Evolutionary conservation across 2,797 vertebrate genomes (phyloP).

Genomic region (Pogoniulus pusillus): DNA sequence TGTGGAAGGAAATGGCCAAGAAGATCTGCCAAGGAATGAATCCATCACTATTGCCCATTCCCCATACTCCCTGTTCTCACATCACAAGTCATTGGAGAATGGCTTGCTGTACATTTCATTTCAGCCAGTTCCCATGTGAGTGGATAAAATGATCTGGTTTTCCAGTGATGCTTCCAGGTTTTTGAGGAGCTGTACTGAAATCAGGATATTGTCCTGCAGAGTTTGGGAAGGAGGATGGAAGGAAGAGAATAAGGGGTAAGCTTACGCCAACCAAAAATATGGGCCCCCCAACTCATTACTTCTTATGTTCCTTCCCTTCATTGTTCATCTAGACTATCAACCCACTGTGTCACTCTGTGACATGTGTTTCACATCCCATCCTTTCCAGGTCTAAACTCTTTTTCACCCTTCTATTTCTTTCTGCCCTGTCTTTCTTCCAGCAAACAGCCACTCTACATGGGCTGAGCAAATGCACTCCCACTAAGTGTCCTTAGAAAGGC

Average conservation of each 20-base stretch:
- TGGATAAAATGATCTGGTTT: constrained; percentile 68
- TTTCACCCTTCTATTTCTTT: constrained; percentile 37
- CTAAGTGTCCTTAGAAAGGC: constrained; percentile 37
- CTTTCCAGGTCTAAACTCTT: constrained; percentile 26
- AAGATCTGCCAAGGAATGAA: constrained; percentile 69
- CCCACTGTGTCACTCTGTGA: constrained; percentile 31
- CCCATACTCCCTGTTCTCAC: constrained; percentile 66
- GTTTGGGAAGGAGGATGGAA: constrained; percentile 59
- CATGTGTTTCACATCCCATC: constrained; percentile 43
- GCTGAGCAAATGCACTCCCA: constrained; percentile 15
- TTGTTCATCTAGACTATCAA: constrained; percentile 27
- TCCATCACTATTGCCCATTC: constrained; percentile 63
- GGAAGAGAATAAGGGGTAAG: constrained; percentile 47
- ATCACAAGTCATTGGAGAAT: constrained; percentile 70
- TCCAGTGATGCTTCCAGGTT: constrained; percentile 66
- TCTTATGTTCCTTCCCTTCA: constrained; percentile 31
- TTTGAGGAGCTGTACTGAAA: constrained; percentile 63
- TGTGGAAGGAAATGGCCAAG: constrained; percentile 66
- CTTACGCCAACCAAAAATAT: constrained; percentile 15
- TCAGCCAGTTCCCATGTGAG: constrained; percentile 69
- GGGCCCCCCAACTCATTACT: constrained; percentile 52
- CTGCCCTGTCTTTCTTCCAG: constrained; percentile 15
- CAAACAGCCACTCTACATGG: constrained; percentile 16
- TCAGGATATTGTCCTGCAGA: constrained; percentile 64
- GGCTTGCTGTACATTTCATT: constrained; percentile 66